Evolutionary conservation across 2,797 vertebrate species (phyloP), one percentile per base, ranked within the genome.

Genomic region (Ciconia nigra): DNA sequence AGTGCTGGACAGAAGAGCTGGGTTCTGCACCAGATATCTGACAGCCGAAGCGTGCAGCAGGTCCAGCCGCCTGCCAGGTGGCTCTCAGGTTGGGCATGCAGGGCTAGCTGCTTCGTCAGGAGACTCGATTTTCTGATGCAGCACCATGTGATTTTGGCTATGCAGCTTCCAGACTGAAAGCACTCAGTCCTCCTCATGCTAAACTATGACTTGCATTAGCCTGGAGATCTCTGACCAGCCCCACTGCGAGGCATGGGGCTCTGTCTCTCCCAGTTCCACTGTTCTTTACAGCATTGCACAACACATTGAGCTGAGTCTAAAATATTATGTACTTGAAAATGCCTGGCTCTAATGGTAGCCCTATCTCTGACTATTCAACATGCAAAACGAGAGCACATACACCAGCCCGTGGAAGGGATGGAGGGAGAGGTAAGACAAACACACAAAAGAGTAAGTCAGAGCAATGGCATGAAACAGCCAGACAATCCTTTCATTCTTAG

Each of bases 41-140:
- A 89, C 76, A 93, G 83, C 70, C 47, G 3, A 18, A 76, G 69
- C 0, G 3, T 87, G 76, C 73, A 79, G 88, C 73, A 42, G 85
- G 41, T 62, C 91, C 93, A 69, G 72, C 31, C 59, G 71, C 85
- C 65, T 90, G 83, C 83, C 69, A 65, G 90, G 85, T 84, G 92
- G 62, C 69, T 90, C 95, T 80, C 49, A 37, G 94, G 85, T 86
- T 19, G 52, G 84, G 37, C 2, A 0, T 5, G 44, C 51, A 65
- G 90, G 66, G 66, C n/a, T 61, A 33, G 54, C 59, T 52, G 87
- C 69, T 88, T 61, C 1, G 2, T 22, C 63, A 73, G 52, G 59
- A 78, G 33, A n/a, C 21, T 46, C 3, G 1, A 11, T 83, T 80
- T 90, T 79, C 57, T 16, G 21, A 35, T 54, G 80, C 37, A 71